Evolutionary conservation across 64 coral and sea anemone species (phyloP).

Genomic region (Cladopsammia gracilis): DNA sequence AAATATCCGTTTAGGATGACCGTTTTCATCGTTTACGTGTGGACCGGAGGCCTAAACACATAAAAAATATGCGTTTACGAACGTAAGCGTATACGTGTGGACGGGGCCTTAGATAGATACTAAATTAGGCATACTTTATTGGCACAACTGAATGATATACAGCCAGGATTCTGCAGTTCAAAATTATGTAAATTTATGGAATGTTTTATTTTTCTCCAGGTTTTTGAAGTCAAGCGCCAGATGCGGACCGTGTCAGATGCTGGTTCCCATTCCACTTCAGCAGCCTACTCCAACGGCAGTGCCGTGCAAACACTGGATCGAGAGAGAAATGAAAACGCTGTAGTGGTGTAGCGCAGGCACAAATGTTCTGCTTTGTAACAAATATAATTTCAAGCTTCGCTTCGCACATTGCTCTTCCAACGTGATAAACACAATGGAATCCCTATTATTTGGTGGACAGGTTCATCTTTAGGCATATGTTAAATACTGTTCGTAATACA

Average conservation of each 20-base stretch:
- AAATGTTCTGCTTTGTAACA: not conserved
- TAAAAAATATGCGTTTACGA: too few relatives aligned
- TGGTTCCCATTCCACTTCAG: conserved; percentile 48
- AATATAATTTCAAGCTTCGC: not conserved
- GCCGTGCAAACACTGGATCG: conserved; percentile 38
- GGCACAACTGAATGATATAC: not conserved
- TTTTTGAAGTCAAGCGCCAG: conserved; percentile 73
- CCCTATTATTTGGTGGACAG: too few relatives aligned
- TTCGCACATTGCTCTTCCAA: not conserved
- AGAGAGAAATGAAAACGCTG: conserved; percentile 64
- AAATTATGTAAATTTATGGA: not conserved
- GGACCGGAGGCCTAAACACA: too few relatives aligned
- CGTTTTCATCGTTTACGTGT: too few relatives aligned
- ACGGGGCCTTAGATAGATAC: too few relatives aligned
- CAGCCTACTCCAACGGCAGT: conserved; percentile 69
- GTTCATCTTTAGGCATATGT: too few relatives aligned
- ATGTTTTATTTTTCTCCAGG: conserved; percentile 33
- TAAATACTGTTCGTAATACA: too few relatives aligned
- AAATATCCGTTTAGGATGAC: too few relatives aligned
- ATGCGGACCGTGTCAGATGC: conserved; percentile 45
- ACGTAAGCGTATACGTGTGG: too few relatives aligned
- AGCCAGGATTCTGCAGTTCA: not conserved
- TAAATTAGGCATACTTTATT: too few relatives aligned
- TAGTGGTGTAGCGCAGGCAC: conserved; percentile 55
- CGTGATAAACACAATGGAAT: not conserved